Evolutionary conservation across 2,888 invertebrate species (phyloP), one percentile per base, ranked within the genome.

Genomic region (Drosophila peninsularis): DNA sequence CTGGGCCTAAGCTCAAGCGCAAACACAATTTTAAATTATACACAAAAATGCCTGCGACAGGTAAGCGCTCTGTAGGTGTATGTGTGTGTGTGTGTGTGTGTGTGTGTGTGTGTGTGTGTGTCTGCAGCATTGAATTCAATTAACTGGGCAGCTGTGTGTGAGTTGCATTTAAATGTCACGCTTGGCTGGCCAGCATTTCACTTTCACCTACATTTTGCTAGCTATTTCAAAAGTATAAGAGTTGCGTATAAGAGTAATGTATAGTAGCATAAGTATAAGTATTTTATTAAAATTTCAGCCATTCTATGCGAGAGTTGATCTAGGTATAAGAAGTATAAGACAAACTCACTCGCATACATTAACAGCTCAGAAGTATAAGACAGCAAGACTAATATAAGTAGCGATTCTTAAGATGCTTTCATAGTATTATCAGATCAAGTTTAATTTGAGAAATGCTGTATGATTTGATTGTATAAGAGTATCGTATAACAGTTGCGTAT

Each of bases 11-110:
- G 78, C 83, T 70, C 62, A 63, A 70, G 82, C 64, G 83, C 82
- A 83, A 83, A 83, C 83, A 83, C 77, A 64, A 86, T 80, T 83
- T 81, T 63, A 70, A 80, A 82, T 78, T 82, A 71, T 75, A 75
- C 50, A 70, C 71, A 57, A 63, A 82, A 75, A 85, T 68, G 70
- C 50, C 66, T n/a, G 47, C 49, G 70, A 32, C 82, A 83, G 82
- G 82, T 86, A 73, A 73, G 62, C 53, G 41, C 39, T 47, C 10
- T 21, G 30, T 21, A 14, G 11, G 5, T 13, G 36, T 14, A 34
- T 41, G 19, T 19, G 11, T 36, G 7, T 41, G 39, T 32, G 32
- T 19, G 10, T 24, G 27, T 10, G 17, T 44, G n/a, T 11, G 21
- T 32, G 10, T 44, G 36, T 27, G 19, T 27, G 27, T 36, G 41